Percentiles rank a stretch among this genome's conserved stretches.
These are phyloP conservation scores for Psephotus haematonotus DNA, from an alignment of 2,113 vertebrate species.

Conservation along the genomic window DNA sequence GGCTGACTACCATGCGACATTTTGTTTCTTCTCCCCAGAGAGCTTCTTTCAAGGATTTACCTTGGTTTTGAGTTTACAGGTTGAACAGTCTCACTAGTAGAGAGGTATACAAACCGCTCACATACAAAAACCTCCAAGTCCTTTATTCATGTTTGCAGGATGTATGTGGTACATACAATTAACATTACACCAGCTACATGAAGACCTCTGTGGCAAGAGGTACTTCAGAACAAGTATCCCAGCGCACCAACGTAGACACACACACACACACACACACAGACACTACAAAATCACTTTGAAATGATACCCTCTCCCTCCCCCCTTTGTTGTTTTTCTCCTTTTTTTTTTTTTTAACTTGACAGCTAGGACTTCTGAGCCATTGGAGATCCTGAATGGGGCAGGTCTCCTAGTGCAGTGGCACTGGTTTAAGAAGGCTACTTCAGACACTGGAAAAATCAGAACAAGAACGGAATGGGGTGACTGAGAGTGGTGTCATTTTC, in stretches of 20 bases:
- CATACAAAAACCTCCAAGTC: conserved; percentile 77
- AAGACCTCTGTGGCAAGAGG: conserved; percentile 58
- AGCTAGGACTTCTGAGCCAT: conserved; percentile 49
- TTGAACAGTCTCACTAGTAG: neutral
- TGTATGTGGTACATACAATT: conserved; percentile 68
- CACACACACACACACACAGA: conserved; percentile 63
- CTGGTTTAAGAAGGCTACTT: conserved; percentile 60
- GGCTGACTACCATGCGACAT: neutral
- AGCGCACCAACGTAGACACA: conserved; percentile 69
- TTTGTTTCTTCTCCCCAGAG: neutral
- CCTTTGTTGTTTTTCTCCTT: neutral
- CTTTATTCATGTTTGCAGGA: conserved; percentile 76
- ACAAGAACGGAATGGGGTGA: neutral
- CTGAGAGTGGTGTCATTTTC: conserved; percentile 31
- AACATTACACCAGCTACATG: conserved; percentile 69
- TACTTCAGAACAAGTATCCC: conserved; percentile 66
- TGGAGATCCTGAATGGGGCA: conserved; percentile 30
- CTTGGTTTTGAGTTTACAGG: neutral
- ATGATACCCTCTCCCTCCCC: neutral
- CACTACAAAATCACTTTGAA: conserved; percentile 73
- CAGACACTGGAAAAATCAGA: conserved; percentile 54
- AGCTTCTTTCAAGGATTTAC: neutral
- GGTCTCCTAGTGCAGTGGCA: conserved; percentile 57
- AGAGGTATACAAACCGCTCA: conserved; percentile 34
- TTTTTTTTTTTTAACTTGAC: conserved; percentile 20